Evolutionary conservation across 2,113 vertebrate genomes (phyloP), one percentile per base, ranked within the genome.

Genomic region (Poecilia latipinna): DNA sequence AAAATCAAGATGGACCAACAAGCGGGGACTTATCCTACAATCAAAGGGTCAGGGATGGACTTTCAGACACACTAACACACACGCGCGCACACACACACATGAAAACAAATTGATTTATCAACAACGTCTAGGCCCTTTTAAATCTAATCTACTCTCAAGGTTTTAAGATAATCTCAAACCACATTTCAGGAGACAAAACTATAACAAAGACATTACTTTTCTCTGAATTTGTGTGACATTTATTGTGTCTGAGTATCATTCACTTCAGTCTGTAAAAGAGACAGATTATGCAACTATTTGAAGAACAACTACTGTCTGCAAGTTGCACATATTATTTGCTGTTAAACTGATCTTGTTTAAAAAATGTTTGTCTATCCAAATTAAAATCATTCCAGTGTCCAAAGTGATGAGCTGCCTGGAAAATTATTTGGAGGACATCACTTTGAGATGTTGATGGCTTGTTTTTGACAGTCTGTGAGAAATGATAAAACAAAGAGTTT

Each of bases 1-100:
- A 94, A 93, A 91, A 94, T 95, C 95, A 94, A 94, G 94, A 95
- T 93, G 96, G 96, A 96, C 94, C 95, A 95, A 96, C 94, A 96
- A 94, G 93, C 93, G 94, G 94, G 85, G 93, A 95, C 94, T 93
- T 94, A 94, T 92, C 90, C 91, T 83, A 72, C 89, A 87, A 90
- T 94, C 89, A 93, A 86, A 87, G 90, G 90, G 89, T 93, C 91
- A 91, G 82, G 37, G 69, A 72, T 86, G 83, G 76, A 76, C 82
- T 80, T 79, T 87, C 65, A 64, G 62, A 5, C 80, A 73, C 69
- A 75, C 29, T 8, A 63, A 82, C 77, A 64, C 51, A 65, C 8
- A 39, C 61, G n/a, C 12, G 62, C 77, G 74, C 62, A 69, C 77
- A 73, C 48, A 31, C 51, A 64, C 35, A 60, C 73, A 77, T 54